Base-by-base conservation (phyloP, 2,797 vertebrate genomes). In the Urophycis tenuis region DNA sequence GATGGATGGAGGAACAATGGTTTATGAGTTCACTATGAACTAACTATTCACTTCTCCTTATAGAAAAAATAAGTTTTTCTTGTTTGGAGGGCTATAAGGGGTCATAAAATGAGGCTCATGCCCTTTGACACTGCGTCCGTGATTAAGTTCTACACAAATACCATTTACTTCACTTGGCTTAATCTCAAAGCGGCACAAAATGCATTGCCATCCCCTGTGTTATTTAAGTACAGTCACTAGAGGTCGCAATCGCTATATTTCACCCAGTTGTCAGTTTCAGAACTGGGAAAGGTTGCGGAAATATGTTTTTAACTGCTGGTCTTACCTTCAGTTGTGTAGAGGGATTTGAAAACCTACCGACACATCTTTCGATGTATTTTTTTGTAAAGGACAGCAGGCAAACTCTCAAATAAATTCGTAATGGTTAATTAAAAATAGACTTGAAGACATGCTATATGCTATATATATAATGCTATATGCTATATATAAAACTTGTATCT, bases 181-280 rank as follows among this genome's bases (percentile, higher is more conserved):
- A 36, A 32, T 31, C 39, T 39, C 36, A 74, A 45, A 45, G 41
- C 41, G 1, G 35, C 4, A 74, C 25, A 49, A 15, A 74, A 25
- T 30, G 8, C 31, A 15, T 60, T 31, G 29, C 72, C 0, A 70
- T 60, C 34, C 71, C 14, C 29, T 80, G 78, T 74, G 32, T n/a
- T 80, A 67, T 39, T 80, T 34, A 29, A 49, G 3, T 32, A 8
- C 15, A 9, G 22, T 53, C 87, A 84, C 84, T 81, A 85, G 85
- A 78, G 74, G 5, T 83, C 71, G 76, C 33, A 83, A 45, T 83
- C 81, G 73, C 39, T 71, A 75, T 72, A 1, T 67, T 30, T 74
- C 17, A 70, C 72, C 67, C 7, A 3, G 10, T 19, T 45, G 29
- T 31, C 41, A 32, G 32, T 19, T 45, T 9, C 25, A 22, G 36